Conservation (phyloP, 1,140 invertebrate genomes). For the Nebria ingens region DNA sequence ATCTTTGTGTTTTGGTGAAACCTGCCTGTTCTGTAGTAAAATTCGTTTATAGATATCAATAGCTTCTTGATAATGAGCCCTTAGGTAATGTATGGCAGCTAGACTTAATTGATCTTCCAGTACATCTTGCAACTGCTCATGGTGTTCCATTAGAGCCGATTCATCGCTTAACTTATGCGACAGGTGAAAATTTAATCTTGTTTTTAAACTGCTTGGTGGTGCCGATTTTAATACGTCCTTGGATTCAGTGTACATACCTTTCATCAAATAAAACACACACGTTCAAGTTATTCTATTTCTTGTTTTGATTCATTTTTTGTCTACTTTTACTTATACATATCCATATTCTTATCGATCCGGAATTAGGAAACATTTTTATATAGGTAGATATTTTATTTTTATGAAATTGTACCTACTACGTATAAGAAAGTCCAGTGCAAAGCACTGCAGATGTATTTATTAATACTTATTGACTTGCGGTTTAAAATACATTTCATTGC, state of each 20-base stretch:
- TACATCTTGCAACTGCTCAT: slow-evolving; percentile 75
- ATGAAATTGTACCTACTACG: too few species aligned
- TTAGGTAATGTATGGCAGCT: slow-evolving; percentile 92
- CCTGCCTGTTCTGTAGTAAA: slow-evolving; percentile 78
- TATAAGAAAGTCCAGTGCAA: too few species aligned
- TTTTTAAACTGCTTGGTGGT: slow-evolving; percentile 55
- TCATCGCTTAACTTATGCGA: slow-evolving; percentile 89
- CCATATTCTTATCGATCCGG: too few species aligned
- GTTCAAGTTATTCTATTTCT: too few species aligned
- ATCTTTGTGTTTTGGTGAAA: slow-evolving; percentile 11
- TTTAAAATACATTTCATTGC: too few species aligned
- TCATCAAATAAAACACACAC: slow-evolving; percentile 10
- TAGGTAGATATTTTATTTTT: neutral
- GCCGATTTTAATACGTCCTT: slow-evolving; percentile 49
- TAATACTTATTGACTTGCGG: too few species aligned
- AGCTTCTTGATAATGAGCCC: slow-evolving; percentile 95
- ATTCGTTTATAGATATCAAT: slow-evolving; percentile 98
- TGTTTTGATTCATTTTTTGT: too few species aligned
- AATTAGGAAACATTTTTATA: too few species aligned
- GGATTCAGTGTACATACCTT: slow-evolving; percentile 55
- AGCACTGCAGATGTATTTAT: too few species aligned
- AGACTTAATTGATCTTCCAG: slow-evolving; percentile 92
- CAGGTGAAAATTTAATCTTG: slow-evolving; percentile 81
- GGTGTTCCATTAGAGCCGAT: slow-evolving; percentile 65
- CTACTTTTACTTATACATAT: too few species aligned